Evolutionary conservation across 2,797 vertebrate genomes (phyloP), one percentile per base, ranked within the genome.

Genomic region (Hemibagrus guttatus): DNA sequence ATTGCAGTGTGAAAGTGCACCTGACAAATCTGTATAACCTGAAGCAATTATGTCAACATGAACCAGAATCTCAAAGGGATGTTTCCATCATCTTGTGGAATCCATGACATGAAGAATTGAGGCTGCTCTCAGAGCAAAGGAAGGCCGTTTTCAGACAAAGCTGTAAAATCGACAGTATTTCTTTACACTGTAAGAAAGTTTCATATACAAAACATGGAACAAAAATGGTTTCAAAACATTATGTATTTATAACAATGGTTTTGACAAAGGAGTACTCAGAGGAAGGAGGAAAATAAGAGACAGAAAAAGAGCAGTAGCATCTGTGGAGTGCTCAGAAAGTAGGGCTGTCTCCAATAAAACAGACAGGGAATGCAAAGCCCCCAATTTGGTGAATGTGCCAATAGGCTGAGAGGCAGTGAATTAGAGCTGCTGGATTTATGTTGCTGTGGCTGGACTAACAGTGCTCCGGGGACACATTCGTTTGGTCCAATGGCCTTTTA

Each of bases 371-470:
- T 68, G 90, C 91, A 90, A 92, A 88, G 0, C 86, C 90, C 89
- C 91, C 91, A 92, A 91, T 90, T 91, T 66, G 86, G 90, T 94
- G 90, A 93, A 94, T 93, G 93, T 93, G 93, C 92, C 93, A 81
- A 93, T 92, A 86, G 91, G 88, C 92, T 89, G 83, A 58, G 91
- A 92, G 91, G 92, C n/a, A 85, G 81, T 78, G 91, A 91, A 90
- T 91, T 31, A 88, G 92, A 92, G 94, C 66, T 86, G 90, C 91
- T 90, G 85, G 84, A 91, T 93, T 93, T 95, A 95, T 93, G 94
- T 94, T 90, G 93, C 46, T 56, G 91, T 88, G 89, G 90, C 87
- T 87, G 88, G 86, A 88, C 91, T 85, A 90, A 94, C 87, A 71
- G 88, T 82, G 91, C 95, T 93, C 95, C 88, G 63, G 95, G 94